Percentiles rank a stretch among this genome's conserved stretches.
Evolutionary conservation across 2,888 invertebrate genomes (phyloP).

Genomic region (Leptarthrus brevirostris): DNA sequence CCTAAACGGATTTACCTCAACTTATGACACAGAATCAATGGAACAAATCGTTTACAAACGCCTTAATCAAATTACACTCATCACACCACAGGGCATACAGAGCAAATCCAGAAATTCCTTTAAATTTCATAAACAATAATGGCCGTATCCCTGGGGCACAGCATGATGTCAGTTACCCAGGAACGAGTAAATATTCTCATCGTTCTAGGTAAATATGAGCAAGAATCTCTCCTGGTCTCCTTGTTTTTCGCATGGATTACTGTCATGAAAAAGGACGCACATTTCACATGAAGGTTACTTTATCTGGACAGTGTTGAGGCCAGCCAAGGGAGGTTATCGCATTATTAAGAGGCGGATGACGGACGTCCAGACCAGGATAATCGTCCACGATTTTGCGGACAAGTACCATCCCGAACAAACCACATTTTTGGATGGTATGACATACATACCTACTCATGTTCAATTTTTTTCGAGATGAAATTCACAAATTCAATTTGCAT

Average conservation of each 20-base stretch:
- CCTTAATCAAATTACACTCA: constrained; percentile 17
- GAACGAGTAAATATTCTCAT: constrained; percentile 3
- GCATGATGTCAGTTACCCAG: constrained; percentile 14
- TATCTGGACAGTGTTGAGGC: neutral
- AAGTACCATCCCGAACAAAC: too few relatives aligned
- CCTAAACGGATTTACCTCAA: constrained; percentile 13
- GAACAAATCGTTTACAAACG: neutral
- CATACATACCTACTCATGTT: too few relatives aligned
- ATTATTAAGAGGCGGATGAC: constrained; percentile 22
- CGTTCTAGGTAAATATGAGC: neutral
- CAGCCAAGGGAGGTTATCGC: constrained; percentile 11
- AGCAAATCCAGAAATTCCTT: constrained; percentile 24
- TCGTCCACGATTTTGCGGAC: neutral
- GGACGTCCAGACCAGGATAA: neutral
- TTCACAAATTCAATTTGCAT: too few relatives aligned
- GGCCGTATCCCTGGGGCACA: constrained; percentile 7
- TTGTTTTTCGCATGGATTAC: constrained; percentile 32
- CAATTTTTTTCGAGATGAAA: too few relatives aligned
- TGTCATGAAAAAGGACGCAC: constrained; percentile 38
- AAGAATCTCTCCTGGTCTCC: neutral
- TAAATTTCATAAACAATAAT: constrained; percentile 42
- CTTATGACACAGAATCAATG: constrained; percentile 19
- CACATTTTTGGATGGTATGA: too few relatives aligned
- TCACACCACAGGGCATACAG: neutral
- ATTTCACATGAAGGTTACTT: neutral